Evolutionary conservation across 2,113 vertebrate species (phyloP), one percentile per base, ranked within the genome.

Genomic region (Cnemophilus loriae): DNA sequence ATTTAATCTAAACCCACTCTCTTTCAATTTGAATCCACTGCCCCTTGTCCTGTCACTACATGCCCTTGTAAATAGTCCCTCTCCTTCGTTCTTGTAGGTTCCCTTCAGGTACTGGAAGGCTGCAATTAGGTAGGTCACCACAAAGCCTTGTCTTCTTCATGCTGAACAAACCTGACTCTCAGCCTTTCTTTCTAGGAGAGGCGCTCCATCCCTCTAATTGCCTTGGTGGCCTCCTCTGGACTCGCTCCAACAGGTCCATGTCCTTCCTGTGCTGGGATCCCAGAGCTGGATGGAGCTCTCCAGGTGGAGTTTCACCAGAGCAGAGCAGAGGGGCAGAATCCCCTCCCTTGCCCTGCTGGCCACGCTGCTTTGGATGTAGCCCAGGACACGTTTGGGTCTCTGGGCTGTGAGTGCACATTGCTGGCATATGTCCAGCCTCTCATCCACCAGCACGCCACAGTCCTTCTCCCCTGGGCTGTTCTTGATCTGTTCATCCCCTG

Each of bases 201-300:
- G 7, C 46, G 23, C 13, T 82, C 11, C 46, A 44, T 39, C 53
- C 24, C 11, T 67, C 52, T 10, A 8, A 24, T 9, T 12, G n/a
- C 3, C 19, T 30, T 24, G 23, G 9, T 52, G 46, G 17, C 17
- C 30, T 56, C 26, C 11, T 53, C 39, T 60, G 69, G 53, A 35
- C 11, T 68, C 0, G 0, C 23, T 68, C 33, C n/a, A n/a, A 4
- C 14, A 75, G 39, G 1, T 82, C 23, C 1, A 2, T 15, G 35
- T 49, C 75, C 32, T 18, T 60, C 69, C n/a, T 68, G 4, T 47
- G 46, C 41, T 47, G 39, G 39, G 13, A 18, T 2, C 20, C 46
- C 42, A 50, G 57, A 35, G 39, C 61, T 53, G 70, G 75, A 13
- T 53, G n/a, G n/a, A 60, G 69, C 13, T 1, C 24, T 60, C 2